Evolutionary conservation across 37 sponge, comb jelly and placozoan genomes (phyloP).

Genomic region (Ephydatia muelleri): DNA sequence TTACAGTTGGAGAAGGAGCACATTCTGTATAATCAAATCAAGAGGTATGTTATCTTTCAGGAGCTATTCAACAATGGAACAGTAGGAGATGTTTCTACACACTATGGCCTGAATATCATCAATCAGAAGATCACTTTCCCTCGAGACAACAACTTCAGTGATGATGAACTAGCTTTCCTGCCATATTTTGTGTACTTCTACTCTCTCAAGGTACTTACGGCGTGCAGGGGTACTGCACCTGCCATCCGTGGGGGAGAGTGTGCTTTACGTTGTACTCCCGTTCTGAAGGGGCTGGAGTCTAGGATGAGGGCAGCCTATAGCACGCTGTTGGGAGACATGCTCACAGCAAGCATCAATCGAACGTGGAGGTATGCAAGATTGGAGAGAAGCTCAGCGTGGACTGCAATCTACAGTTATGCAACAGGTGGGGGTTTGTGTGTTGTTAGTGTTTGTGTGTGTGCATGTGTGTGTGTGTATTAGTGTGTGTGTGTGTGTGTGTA

Average conservation of each 20-base stretch:
- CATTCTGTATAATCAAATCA: no score
- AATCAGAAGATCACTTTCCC: conserved; percentile 85
- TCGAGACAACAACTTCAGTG: conserved; percentile 78
- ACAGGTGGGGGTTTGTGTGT: conserved; percentile 32
- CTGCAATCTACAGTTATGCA: conserved; percentile 58
- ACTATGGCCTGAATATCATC: conserved; percentile 79
- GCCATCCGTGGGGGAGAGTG: not conserved
- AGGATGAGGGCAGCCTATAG: not conserved
- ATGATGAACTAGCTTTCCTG: conserved; percentile 82
- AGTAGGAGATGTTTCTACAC: conserved; percentile 38
- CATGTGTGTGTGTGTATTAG: not conserved
- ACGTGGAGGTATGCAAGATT: conserved; percentile 45
- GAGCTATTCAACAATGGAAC: conserved; percentile 31
- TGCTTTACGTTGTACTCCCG: not conserved
- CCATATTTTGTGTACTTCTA: conserved; percentile 78
- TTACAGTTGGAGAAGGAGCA: no score
- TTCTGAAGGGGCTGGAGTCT: not conserved
- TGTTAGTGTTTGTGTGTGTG: not conserved
- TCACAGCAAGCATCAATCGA: conserved; percentile 42
- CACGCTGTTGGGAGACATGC: not conserved
- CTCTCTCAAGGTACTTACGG: conserved; percentile 51
- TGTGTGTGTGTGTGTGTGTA: not conserved
- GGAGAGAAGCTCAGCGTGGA: conserved; percentile 75
- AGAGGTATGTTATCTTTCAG: conserved; percentile 4
- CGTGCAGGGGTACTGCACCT: not conserved